Conservation (phyloP, 2,888 invertebrate genomes). For the Ptilodon capucinus region DNA sequence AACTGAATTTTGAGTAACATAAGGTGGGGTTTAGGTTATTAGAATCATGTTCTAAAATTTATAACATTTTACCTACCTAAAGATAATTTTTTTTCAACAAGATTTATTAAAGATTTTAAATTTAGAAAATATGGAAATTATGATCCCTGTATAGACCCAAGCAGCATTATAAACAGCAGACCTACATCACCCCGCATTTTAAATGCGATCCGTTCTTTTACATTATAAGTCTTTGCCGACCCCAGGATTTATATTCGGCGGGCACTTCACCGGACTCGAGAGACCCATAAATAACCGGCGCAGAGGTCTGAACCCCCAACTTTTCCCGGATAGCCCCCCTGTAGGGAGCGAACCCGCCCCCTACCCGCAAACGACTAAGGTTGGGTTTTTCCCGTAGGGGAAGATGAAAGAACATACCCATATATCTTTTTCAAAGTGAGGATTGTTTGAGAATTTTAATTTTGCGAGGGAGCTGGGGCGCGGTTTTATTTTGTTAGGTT, state of each 20-base stretch:
- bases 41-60: too few species aligned
- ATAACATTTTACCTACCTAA: too few species aligned
- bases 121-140: too few species aligned
- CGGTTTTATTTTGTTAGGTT: constrained; percentile 15
- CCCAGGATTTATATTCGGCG: constrained; percentile 78
- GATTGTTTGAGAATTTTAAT: constrained; percentile 80
- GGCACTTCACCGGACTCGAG: constrained; percentile 78
- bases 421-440: constrained; percentile 81
- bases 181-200: constrained; percentile 28
- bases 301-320: constrained; percentile 62
- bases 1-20: too few species aligned
- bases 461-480: constrained; percentile 49
- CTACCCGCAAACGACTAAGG: constrained; percentile 75
- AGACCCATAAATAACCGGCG: constrained; percentile 78
- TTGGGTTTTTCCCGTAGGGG: constrained; percentile 58
- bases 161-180: background rate
- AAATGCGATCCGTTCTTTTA: constrained; percentile 57
- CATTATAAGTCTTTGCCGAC: constrained; percentile 70
- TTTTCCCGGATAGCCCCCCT: constrained; percentile 41
- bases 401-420: constrained; percentile 79
- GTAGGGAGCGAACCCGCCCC: constrained; percentile 33
- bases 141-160: background rate
- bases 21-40: too few species aligned
- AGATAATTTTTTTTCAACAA: too few species aligned
- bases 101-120: too few species aligned